A percentile compares a stretch with the other conserved stretches of the same genome.
Evolutionary conservation across 2,797 vertebrate genomes (phyloP).

Genomic region (Loriculus beryllinus): DNA sequence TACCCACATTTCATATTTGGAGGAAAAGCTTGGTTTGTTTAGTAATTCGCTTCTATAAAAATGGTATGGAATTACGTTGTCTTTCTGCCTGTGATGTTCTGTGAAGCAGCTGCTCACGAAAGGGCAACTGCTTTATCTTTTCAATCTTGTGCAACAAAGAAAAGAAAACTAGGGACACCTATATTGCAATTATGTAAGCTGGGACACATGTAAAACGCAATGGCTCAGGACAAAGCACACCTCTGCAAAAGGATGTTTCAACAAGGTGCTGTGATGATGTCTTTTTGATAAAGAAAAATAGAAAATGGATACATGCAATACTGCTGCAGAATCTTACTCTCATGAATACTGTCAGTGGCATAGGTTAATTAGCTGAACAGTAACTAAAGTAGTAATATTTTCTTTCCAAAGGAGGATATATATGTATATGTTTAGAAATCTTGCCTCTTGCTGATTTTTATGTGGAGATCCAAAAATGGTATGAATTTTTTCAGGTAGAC

Average conservation of each 20-base stretch:
- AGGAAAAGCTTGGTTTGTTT: background rate
- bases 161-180: background rate
- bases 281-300: background rate
- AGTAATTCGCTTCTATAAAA: background rate
- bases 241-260: background rate
- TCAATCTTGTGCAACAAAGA: background rate
- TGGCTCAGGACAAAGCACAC: background rate
- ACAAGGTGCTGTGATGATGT: background rate
- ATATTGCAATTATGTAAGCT: background rate
- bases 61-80: background rate
- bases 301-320: background rate
- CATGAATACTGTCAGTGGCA: background rate
- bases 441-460: background rate
- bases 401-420: background rate
- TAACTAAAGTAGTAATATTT: background rate
- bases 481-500: background rate
- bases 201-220: background rate
- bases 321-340: background rate
- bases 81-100: background rate
- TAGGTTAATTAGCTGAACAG: background rate
- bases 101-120: background rate
- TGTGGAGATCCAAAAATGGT: background rate
- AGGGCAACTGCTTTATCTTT: background rate
- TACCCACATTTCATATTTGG: accelerated
- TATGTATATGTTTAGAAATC: background rate